A percentile compares a stretch with the other conserved stretches of the same genome.
phyloP scores from a whole-genome alignment of 2,113 vertebrate species.

The Castor canadensis region DNA sequence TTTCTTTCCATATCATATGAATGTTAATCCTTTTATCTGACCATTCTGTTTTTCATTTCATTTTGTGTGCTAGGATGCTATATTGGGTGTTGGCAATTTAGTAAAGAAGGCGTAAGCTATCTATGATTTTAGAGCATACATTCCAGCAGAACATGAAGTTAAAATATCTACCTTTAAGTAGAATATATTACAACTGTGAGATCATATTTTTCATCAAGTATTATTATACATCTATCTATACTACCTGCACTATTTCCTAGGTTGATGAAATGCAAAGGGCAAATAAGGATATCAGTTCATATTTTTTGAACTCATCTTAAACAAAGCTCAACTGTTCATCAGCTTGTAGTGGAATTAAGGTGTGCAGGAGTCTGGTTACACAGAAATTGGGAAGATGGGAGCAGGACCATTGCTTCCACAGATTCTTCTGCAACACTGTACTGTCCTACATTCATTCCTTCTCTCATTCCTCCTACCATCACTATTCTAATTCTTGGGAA shows the following conservation, averaged over 20 bases:
- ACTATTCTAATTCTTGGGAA: background rate
- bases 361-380: background rate
- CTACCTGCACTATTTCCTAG: background rate
- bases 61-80: background rate
- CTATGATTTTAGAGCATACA: background rate
- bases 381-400: background rate
- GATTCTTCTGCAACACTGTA: background rate
- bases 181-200: background rate
- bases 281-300: background rate
- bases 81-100: background rate
- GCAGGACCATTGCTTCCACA: background rate
- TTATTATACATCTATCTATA: background rate
- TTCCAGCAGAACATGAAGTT: background rate
- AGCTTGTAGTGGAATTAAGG: background rate
- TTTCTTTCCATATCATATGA: background rate
- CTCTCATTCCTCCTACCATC: background rate
- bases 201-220: background rate
- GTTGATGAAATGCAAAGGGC: background rate
- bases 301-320: background rate
- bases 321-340: background rate
- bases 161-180: background rate
- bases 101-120: background rate
- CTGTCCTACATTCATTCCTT: fast-evolving
- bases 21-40: background rate
- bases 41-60: background rate